Evolutionary conservation across 2,113 vertebrate genomes (phyloP).

Genomic region (Zingel zingel): DNA sequence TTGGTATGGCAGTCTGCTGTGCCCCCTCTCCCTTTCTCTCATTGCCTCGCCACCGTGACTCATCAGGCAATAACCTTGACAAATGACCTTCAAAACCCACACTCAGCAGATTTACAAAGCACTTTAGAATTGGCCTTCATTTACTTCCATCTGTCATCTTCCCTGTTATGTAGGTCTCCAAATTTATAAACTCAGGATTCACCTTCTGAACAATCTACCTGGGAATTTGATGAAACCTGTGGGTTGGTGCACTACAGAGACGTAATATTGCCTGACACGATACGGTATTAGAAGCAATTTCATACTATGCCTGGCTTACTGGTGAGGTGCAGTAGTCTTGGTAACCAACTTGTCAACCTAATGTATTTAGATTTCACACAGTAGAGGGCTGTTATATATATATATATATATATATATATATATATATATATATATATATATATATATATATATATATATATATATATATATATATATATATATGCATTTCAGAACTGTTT

Average conservation of each 20-base stretch:
- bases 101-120: conserved; percentile 64
- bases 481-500: too few relatives aligned
- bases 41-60: conserved; percentile 60
- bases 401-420: too few relatives aligned
- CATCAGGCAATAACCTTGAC: conserved; percentile 75
- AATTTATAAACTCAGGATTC: conserved; percentile 49
- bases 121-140: conserved; percentile 46
- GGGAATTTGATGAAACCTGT: conserved; percentile 16
- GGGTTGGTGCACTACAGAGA: conserved; percentile 12
- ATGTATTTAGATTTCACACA: conserved; percentile 9
- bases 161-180: conserved; percentile 28
- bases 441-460: too few relatives aligned
- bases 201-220: conserved; percentile 22
- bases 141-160: conserved; percentile 52
- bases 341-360: conserved; percentile 19
- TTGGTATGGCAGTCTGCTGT: conserved; percentile 25
- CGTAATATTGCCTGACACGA: conserved; percentile 6
- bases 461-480: too few relatives aligned
- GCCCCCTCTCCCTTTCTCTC: conserved; percentile 49
- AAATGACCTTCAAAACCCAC: conserved; percentile 74
- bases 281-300: conserved; percentile 1
- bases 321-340: background rate
- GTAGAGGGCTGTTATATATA: background rate
- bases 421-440: too few relatives aligned
- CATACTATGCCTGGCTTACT: background rate